Conservation (phyloP, 1,140 invertebrate species). For the Oedothorax gibbosus region DNA sequence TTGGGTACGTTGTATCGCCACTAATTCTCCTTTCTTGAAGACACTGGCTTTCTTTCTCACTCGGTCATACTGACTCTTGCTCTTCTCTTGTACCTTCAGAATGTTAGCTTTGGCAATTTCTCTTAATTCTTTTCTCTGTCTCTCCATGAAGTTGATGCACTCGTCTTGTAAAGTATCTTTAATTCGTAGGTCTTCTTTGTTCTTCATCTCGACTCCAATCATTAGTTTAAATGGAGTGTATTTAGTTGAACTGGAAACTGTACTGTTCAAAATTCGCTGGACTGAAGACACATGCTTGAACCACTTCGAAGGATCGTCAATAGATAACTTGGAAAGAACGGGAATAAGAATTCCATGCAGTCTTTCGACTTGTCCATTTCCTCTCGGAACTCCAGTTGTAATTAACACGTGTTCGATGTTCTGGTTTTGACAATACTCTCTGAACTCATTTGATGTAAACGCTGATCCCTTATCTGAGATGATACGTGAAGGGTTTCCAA, state of each 20-base stretch:
- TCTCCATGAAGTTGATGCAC: background rate
- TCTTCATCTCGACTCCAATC: background rate
- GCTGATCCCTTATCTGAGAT: conserved; percentile 1
- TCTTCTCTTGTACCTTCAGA: background rate
- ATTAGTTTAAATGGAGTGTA: background rate
- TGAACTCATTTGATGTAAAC: conserved; percentile 3
- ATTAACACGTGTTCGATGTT: background rate
- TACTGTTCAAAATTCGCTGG: background rate
- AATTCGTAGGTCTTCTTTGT: background rate
- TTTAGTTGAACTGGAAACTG: background rate
- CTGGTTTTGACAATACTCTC: background rate
- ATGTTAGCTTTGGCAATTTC: conserved; percentile 3
- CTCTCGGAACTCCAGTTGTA: conserved; percentile 3
- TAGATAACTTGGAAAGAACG: background rate
- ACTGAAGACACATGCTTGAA: background rate
- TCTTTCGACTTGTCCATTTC: background rate
- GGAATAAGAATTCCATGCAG: background rate
- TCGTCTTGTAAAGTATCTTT: background rate
- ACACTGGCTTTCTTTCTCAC: background rate
- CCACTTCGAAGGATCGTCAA: background rate
- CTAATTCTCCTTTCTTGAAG: conserved; percentile 3
- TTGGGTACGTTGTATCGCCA: conserved; percentile 10
- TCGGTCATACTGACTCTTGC: background rate
- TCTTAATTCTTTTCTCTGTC: background rate
- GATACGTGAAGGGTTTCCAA: conserved; percentile 1